Evolutionary conservation across 2,797 vertebrate genomes (phyloP), one percentile per base, ranked within the genome.

Genomic region (Erethizon dorsatum): DNA sequence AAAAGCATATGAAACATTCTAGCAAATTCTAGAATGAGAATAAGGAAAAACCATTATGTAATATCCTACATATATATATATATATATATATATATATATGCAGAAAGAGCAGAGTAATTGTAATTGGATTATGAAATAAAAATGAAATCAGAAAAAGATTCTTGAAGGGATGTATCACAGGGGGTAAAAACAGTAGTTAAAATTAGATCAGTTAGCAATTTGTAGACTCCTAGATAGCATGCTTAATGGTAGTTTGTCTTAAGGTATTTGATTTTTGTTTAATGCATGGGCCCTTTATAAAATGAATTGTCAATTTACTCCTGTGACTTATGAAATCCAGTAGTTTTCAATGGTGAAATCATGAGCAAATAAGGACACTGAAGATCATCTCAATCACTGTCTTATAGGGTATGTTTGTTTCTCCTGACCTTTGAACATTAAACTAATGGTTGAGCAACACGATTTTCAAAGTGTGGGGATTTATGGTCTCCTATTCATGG

Each of bases 341-440:
- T 31, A 57, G 22, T 92, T 54, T 88, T 96, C 65, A 63, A 13
- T 86, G 78, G 37, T 89, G 37, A 96, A 65, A 93, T 82, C 92
- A 89, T 83, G 65, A 85, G 52, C 33, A 90, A 92, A 92, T 94
- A 85, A 94, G 61, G 33, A 3, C 3, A 41, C 2, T 79, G 73
- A 94, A 95, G 91, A 78, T 93, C 82, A 92, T 90, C 85, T 94
- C 52, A 88, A 90, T 95, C 73, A 90, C 65, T 91, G 28, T 87
- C 78, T 85, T 95, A 22, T 15, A 65, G 20, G 22, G 54, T 37
- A 86, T 71, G 52, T 28, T 82, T 91, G 69, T 83, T 92, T 88
- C 31, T 54, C 80, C 92, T 97, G 82, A 96, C 63, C 78, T 97
- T 79, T 98, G 82, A 86, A n/a, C 61, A 83, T 84, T 86, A 94